These are phyloP conservation scores for Dendrophyllia cribrosa DNA, from an alignment of 64 coral and sea anemone species.

Conservation along the genomic window DNA sequence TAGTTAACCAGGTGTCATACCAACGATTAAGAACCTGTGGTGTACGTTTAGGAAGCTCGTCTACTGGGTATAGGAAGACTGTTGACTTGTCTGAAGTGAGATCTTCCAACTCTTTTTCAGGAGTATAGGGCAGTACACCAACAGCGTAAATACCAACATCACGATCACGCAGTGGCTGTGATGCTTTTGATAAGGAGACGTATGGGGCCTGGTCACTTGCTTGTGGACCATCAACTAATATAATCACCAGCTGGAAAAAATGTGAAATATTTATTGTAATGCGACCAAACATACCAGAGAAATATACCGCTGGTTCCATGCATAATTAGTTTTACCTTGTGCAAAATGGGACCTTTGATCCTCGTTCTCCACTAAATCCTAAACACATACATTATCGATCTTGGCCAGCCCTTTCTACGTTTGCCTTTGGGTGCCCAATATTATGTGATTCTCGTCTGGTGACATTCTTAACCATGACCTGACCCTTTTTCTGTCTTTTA, in stretches of 20 bases:
- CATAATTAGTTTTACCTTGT: no score
- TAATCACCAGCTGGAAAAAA: constrained; percentile 35
- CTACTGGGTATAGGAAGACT: constrained; percentile 5
- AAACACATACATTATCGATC: no score
- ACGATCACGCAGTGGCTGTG: constrained; percentile 24
- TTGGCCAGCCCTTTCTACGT: no score
- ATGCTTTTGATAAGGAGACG: constrained; percentile 2
- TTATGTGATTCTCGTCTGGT: no score
- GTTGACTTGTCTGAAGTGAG: not conserved
- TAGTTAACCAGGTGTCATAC: constrained; percentile 32
- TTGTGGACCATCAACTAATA: constrained; percentile 50
- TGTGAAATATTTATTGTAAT: no score
- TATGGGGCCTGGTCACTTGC: not conserved
- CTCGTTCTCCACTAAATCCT: no score
- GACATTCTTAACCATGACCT: no score
- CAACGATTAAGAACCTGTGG: constrained; percentile 16
- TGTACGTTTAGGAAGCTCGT: constrained; percentile 23
- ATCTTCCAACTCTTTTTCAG: constrained; percentile 11
- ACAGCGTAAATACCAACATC: constrained; percentile 49
- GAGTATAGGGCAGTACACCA: constrained; percentile 11
- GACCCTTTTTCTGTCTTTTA: no score
- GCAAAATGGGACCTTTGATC: no score
- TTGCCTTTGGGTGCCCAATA: no score
- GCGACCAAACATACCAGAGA: no score
- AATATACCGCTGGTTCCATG: not conserved